Conservation (phyloP, 92 coral and sea anemone species). For the Parazoanthus swiftii region DNA sequence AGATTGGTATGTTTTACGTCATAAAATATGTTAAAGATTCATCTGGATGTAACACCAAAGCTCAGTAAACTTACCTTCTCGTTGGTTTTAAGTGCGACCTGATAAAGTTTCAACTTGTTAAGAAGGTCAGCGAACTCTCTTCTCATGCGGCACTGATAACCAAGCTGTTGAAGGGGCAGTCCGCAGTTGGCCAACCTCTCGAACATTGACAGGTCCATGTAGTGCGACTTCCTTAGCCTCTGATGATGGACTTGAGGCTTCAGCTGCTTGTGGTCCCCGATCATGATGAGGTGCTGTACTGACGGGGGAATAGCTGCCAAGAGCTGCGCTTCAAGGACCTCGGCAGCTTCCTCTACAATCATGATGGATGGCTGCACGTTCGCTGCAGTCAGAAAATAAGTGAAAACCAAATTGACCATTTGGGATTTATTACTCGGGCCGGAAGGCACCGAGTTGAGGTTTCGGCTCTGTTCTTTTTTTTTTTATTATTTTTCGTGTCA, state of each 20-base stretch:
- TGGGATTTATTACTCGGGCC: too few species aligned
- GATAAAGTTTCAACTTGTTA: conserved; percentile 59
- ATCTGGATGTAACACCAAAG: not conserved
- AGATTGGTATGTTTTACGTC: not conserved
- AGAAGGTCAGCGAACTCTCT: conserved; percentile 76
- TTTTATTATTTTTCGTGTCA: too few species aligned
- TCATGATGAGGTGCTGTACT: conserved; percentile 87
- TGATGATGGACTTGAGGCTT: conserved; percentile 66
- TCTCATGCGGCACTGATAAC: conserved; percentile 85
- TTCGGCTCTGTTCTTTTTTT: too few species aligned
- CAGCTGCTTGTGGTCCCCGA: conserved; percentile 91
- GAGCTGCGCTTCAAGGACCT: conserved; percentile 87
- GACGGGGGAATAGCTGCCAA: conserved; percentile 85
- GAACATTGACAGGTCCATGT: conserved; percentile 83
- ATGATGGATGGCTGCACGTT: conserved; percentile 75
- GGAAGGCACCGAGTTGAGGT: too few species aligned
- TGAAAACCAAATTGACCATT: too few species aligned
- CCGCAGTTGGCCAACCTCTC: conserved; percentile 69
- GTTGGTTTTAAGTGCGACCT: conserved; percentile 53
- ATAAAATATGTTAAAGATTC: not conserved
- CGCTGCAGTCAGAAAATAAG: conserved; percentile 43
- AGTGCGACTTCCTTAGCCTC: conserved; percentile 48
- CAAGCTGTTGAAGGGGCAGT: conserved; percentile 56
- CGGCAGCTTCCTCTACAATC: conserved; percentile 99
- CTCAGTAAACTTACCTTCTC: conserved; percentile 49